These are phyloP conservation scores for Heliconius charithonia DNA, from an alignment of 2,888 invertebrate genomes.

Conservation along the genomic window DNA sequence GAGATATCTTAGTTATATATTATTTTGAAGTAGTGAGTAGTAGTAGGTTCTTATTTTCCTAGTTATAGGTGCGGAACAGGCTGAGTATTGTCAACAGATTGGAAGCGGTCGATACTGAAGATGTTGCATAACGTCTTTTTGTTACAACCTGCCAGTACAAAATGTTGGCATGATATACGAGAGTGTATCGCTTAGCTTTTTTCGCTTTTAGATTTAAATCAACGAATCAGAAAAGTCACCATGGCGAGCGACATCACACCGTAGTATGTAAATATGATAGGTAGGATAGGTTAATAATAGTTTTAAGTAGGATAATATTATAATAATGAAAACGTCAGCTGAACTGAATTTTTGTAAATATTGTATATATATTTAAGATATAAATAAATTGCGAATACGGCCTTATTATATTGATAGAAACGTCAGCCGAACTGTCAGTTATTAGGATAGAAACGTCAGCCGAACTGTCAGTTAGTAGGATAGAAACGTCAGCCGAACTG, in stretches of 20 bases:
- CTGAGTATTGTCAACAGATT: slow-evolving; percentile 1
- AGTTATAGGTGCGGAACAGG: background rate
- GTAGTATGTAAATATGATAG: slow-evolving; percentile 7
- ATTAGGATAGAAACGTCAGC: too few species aligned
- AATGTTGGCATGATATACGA: background rate
- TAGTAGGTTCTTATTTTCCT: background rate
- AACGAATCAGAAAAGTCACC: background rate
- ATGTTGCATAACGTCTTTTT: background rate
- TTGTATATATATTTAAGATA: too few species aligned
- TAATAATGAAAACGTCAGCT: background rate
- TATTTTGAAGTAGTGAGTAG: background rate
- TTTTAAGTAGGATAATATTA: slow-evolving; percentile 3
- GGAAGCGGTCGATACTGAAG: background rate
- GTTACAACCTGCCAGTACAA: background rate
- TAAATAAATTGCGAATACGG: too few species aligned
- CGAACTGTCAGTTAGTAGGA: too few species aligned
- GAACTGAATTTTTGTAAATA: background rate
- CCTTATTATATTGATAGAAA: too few species aligned
- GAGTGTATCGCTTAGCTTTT: background rate
- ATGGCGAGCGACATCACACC: background rate
- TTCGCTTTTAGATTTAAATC: background rate
- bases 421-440: too few species aligned
- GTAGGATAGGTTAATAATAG: background rate
- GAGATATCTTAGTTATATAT: slow-evolving; percentile 8
- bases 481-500: too few species aligned